Evolutionary conservation across 2,113 vertebrate genomes (phyloP), one percentile per base, ranked within the genome.

Genomic region (Arvicanthis niloticus): DNA sequence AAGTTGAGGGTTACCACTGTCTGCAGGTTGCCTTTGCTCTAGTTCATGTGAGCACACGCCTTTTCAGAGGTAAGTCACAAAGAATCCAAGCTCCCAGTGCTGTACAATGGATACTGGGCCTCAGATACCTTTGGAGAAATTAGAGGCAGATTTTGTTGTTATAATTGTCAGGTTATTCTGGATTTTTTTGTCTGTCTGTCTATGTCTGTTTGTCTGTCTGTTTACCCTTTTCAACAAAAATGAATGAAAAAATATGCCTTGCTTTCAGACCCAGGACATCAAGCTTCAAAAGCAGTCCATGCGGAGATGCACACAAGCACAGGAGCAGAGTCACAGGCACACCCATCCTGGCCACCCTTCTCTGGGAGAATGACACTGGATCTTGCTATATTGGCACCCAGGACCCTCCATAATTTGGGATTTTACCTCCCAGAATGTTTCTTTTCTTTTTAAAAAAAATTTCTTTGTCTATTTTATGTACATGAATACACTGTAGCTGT

Each of bases 21-120:
- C 90, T 91, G 56, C 42, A 68, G 80, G 67, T 40, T 75, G 42
- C 34, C 29, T 53, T 56, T 80, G 90, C 60, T 75, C 56, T 75
- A 56, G 92, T 88, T 88, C 89, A 60, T 13, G 60, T 53, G 56
- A 75, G 34, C 92, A 86, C 0, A 80, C 68, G 3, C 1, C 94
- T 53, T 91, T 94, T 73, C 48, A 40, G 84, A 84, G 62, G 77
- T 42, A 89, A 93, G 82, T 80, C 81, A 88, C 75, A 95, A 67
- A 29, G 91, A 96, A 88, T 10, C 7, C 81, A 85, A 31, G 58
- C 29, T 34, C 26, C 10, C 45, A 62, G 40, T 48, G 60, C 65
- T 82, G n/a, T 92, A 67, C 34, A 81, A 91, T 95, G 62, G 70
- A 85, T 34, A 88, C 75, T 0, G 58, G 68, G 78, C 37, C 70